Conservation (phyloP, 2,113 vertebrate species). For the Plecturocebus donacophilus region DNA sequence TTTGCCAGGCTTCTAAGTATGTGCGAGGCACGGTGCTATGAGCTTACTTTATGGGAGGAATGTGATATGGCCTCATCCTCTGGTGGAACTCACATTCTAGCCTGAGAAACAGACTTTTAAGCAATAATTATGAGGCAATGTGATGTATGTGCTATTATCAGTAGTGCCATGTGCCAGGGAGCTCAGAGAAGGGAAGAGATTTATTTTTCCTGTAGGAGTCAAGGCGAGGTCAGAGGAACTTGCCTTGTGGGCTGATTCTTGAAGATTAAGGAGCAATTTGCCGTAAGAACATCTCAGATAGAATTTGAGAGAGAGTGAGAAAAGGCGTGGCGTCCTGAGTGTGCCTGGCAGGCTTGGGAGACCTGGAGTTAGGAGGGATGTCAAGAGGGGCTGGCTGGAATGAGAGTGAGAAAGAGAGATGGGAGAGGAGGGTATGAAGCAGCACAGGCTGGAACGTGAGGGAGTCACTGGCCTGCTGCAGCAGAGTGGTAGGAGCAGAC, state of each 20-base stretch:
- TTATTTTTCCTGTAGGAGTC: background rate
- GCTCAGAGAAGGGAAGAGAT: background rate
- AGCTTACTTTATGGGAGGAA: background rate
- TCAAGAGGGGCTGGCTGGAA: background rate
- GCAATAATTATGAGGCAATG: background rate
- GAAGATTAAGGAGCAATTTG: background rate
- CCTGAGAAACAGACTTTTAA: background rate
- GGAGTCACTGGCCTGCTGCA: background rate
- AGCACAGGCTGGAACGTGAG: background rate
- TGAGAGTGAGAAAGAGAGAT: background rate
- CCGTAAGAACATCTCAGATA: background rate
- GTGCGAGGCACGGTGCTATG: background rate
- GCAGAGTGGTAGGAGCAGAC: background rate
- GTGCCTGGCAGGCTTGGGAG: background rate
- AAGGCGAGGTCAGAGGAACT: conserved; percentile 34
- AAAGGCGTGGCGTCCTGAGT: background rate
- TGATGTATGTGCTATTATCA: background rate
- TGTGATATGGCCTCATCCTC: background rate
- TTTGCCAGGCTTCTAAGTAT: background rate
- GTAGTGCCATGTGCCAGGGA: background rate
- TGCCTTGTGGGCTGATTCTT: conserved; percentile 19
- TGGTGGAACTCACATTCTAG: background rate
- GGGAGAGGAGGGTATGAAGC: background rate
- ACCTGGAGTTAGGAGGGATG: background rate
- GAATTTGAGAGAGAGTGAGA: background rate